These are phyloP conservation scores for Philopedon plagiatum DNA, from an alignment of 2,888 invertebrate species.

Conservation along the genomic window DNA sequence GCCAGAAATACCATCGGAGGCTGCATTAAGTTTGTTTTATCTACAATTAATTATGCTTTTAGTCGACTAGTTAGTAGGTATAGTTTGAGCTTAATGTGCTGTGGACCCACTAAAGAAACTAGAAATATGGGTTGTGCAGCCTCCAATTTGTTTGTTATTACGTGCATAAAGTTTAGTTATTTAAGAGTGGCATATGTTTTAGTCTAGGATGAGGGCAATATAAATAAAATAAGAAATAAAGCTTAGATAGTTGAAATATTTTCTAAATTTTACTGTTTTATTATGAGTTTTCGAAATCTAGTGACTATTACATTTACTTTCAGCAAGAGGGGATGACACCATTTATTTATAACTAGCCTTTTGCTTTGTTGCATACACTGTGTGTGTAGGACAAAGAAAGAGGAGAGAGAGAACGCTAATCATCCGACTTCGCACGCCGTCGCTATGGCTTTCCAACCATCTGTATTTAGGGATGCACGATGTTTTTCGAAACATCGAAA, in stretches of 20 bases:
- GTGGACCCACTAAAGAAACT: conserved; percentile 33
- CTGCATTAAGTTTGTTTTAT: conserved; percentile 36
- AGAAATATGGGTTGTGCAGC: conserved; percentile 32
- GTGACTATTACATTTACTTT: too few species aligned
- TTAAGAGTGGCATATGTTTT: conserved; percentile 20
- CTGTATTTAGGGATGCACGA: too few species aligned
- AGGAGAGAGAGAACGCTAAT: too few species aligned
- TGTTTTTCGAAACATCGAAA: too few species aligned
- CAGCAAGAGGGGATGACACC: too few species aligned
- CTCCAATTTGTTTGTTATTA: conserved; percentile 39
- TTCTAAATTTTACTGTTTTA: too few species aligned
- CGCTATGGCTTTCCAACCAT: too few species aligned
- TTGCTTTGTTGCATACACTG: too few species aligned
- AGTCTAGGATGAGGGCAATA: background rate
- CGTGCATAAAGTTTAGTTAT: conserved; percentile 31
- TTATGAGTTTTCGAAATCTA: too few species aligned
- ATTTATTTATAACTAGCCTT: too few species aligned
- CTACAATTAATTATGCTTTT: conserved; percentile 47
- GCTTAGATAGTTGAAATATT: background rate
- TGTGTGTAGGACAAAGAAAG: too few species aligned
- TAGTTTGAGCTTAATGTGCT: conserved; percentile 37
- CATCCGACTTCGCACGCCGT: too few species aligned
- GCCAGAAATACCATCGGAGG: conserved; percentile 14
- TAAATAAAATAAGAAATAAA: background rate
- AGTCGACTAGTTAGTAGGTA: conserved; percentile 34